Percentiles rank a stretch among this genome's conserved stretches.
Evolutionary conservation across 2,888 invertebrate genomes (phyloP).

Genomic region (Pristionchus entomophagus): DNA sequence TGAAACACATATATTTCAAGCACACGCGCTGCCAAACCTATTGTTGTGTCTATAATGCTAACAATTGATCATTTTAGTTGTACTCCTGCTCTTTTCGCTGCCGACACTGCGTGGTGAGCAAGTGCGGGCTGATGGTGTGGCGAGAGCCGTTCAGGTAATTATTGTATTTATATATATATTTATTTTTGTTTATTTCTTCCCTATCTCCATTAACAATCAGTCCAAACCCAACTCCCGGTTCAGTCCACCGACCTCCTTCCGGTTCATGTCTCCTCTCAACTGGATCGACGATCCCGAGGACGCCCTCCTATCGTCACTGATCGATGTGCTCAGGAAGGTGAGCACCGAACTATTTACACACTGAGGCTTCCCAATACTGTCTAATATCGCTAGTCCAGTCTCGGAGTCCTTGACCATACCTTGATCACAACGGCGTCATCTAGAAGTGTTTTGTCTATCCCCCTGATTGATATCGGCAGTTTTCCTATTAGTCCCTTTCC

Average conservation of each 20-base stretch:
- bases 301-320: not conserved
- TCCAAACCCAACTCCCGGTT: not conserved
- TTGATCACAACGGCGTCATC: too few species aligned
- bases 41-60: too few species aligned
- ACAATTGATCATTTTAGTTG: too few species aligned
- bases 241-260: not conserved
- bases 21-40: too few species aligned
- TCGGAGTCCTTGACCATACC: too few species aligned
- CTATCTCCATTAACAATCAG: not conserved
- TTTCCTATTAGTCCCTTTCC: too few species aligned
- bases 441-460: too few species aligned
- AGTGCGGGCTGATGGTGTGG: not conserved
- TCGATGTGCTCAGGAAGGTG: constrained; percentile 2
- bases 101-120: not conserved
- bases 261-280: not conserved
- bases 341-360: too few species aligned
- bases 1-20: too few species aligned
- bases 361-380: too few species aligned
- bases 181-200: not conserved
- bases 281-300: not conserved
- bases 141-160: not conserved
- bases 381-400: too few species aligned
- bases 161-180: not conserved
- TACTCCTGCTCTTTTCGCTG: not conserved
- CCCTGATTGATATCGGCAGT: too few species aligned